Conservation (phyloP, 2,888 invertebrate genomes). For the Oxycera nigricornis region DNA sequence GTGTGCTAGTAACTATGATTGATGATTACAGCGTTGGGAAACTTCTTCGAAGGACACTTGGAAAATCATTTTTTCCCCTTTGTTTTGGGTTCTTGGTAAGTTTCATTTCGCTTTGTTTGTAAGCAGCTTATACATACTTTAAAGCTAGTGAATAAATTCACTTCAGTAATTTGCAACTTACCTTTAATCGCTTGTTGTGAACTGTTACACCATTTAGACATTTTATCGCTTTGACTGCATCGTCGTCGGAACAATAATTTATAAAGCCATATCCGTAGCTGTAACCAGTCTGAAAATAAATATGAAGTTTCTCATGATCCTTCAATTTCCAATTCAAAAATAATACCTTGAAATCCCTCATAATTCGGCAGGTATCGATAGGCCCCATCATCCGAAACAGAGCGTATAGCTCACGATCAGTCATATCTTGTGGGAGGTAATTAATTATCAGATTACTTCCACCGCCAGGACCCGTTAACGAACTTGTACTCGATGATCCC, state of each 20-base stretch:
- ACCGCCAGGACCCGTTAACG: constrained; percentile 53
- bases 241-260: constrained; percentile 84
- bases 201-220: constrained; percentile 87
- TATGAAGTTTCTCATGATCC: not conserved
- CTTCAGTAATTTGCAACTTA: no score
- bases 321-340: not conserved
- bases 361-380: constrained; percentile 88
- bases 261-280: constrained; percentile 97
- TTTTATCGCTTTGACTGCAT: constrained; percentile 85
- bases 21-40: not conserved
- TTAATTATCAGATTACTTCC: constrained; percentile 92
- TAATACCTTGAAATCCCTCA: constrained; percentile 84
- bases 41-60: no score
- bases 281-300: constrained; percentile 79
- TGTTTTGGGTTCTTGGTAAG: no score
- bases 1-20: not conserved
- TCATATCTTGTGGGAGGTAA: constrained; percentile 93
- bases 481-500: constrained; percentile 56
- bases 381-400: constrained; percentile 90
- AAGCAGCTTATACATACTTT: no score
- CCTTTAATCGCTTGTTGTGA: constrained; percentile 91
- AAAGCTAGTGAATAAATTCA: no score
- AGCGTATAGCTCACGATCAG: constrained; percentile 87
- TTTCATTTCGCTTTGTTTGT: no score
- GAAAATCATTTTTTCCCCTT: no score